A percentile compares a stretch with the other conserved stretches of the same genome.
Evolutionary conservation across 2,888 invertebrate species (phyloP).

Genomic region (Agriotes lineatus): DNA sequence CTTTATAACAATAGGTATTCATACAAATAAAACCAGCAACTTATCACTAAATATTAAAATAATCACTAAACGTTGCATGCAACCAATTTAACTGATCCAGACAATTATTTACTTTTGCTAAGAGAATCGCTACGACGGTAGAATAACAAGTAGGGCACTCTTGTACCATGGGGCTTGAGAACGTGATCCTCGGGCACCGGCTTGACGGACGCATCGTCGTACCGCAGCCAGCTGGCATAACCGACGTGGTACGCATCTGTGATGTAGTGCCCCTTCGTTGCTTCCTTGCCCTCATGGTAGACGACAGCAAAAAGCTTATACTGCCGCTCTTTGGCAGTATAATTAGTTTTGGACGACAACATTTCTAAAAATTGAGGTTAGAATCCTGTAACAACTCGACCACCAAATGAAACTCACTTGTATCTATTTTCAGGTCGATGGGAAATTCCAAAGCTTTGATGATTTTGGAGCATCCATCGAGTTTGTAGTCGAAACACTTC

Average conservation of each 20-base stretch:
- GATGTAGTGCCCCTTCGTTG: conserved; percentile 95
- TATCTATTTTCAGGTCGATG: conserved; percentile 90
- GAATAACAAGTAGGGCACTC: conserved; percentile 95
- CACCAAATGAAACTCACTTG: conserved; percentile 84
- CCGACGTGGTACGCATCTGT: conserved; percentile 95
- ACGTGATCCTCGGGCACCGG: conserved; percentile 84
- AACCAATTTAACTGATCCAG: conserved; percentile 23
- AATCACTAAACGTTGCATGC: conserved; percentile 33
- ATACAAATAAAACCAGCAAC: conserved; percentile 40
- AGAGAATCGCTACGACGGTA: conserved; percentile 85
- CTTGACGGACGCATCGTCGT: conserved; percentile 90
- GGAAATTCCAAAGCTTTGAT: conserved; percentile 92
- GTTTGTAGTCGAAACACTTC: conserved; percentile 92
- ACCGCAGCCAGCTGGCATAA: conserved; percentile 90
- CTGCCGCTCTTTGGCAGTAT: conserved; percentile 80
- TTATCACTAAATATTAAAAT: conserved; percentile 35
- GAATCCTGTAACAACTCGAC: too few relatives aligned
- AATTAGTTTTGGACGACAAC: conserved; percentile 82
- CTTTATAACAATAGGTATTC: conserved; percentile 38
- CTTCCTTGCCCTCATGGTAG: conserved; percentile 96
- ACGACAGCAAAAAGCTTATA: conserved; percentile 97
- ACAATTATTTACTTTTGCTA: conserved; percentile 43
- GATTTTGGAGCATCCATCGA: conserved; percentile 91
- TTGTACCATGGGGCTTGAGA: conserved; percentile 84
- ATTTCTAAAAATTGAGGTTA: too few relatives aligned